phyloP scores from a whole-genome alignment of 2,888 invertebrate species.

The Scaptomyza flava region DNA sequence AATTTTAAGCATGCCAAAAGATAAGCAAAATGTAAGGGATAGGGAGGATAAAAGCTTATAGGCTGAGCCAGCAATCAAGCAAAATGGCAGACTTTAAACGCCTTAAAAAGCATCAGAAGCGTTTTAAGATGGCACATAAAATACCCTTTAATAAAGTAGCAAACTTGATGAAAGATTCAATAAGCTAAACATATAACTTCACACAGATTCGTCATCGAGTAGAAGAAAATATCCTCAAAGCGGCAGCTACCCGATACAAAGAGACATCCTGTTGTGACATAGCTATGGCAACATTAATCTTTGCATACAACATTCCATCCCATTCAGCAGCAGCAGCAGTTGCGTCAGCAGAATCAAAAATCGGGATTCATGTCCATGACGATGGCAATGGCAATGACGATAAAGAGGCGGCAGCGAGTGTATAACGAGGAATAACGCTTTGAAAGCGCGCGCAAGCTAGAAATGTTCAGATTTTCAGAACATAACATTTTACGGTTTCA shows the following conservation, averaged over 20 bases:
- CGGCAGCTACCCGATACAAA: not conserved
- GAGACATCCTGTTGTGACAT: not conserved
- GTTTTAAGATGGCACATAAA: no score
- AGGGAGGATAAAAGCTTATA: slow-evolving; percentile 1
- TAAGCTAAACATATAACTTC: no score
- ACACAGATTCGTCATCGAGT: no score
- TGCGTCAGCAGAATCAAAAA: slow-evolving; percentile 25
- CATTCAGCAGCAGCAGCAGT: slow-evolving; percentile 9
- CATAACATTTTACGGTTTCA: slow-evolving; percentile 81
- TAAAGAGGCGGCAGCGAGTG: not conserved
- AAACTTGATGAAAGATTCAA: no score
- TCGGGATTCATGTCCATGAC: slow-evolving; percentile 24
- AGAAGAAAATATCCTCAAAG: no score
- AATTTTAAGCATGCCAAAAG: no score
- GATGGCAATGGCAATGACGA: slow-evolving; percentile 5
- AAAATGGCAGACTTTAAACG: slow-evolving; percentile 5
- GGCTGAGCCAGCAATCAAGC: slow-evolving; percentile 14
- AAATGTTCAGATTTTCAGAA: slow-evolving; percentile 80
- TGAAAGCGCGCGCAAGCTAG: slow-evolving; percentile 68
- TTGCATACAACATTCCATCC: slow-evolving; percentile 24
- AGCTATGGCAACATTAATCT: slow-evolving; percentile 34
- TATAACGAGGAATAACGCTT: slow-evolving; percentile 51
- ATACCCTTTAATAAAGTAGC: not conserved
- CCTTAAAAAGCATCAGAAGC: not conserved
- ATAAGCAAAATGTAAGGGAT: slow-evolving; percentile 15